Base-by-base conservation (phyloP, 2,888 invertebrate species). In the Mythimna albipuncta region DNA sequence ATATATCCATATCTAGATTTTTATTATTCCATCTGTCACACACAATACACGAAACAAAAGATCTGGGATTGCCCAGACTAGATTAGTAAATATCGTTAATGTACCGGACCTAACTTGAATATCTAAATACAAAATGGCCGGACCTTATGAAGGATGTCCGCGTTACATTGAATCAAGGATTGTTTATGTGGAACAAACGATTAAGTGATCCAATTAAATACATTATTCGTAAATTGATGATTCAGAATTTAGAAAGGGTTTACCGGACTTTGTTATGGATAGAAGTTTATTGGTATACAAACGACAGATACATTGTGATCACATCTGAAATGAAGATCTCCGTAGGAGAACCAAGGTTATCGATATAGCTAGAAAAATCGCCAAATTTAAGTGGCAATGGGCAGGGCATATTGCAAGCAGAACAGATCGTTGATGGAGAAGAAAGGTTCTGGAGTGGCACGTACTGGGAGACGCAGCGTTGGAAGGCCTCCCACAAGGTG, bases 101-200 rank as follows among this genome's bases (percentile, higher is more conserved):
- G 19, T 57, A 19, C 64, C 77, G 64, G 65, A 78, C 58, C 54
- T 70, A 66, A 55, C 38, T 67, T 68, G 69, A 71, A 79, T 82
- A 73, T 55, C 71, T 83, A 66, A 78, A 69, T 62, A 75, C 64
- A 64, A 77, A 73, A 77, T 68, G 68, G 38, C 84, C 85, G 85
- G 86, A 85, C 65, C 21, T 63, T 65, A 38, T 81, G 64, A 65
- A 85, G 86, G 86, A 87, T 86, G 85, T 87, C 86, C 86, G 86
- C 47, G 77, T 82, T 78, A 16, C 38, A 72, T 65, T 63, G 64
- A 59, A 70, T 57, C 78, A 74, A 64, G 74, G 70, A 77, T 77
- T 72, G 69, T 72, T 77, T 76, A 77, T 67, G 63, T 78, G 67
- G 65, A 64, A 61, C 63, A 59, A 79, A 64, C 66, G 59, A 63